phyloP scores from a whole-genome alignment of 2,113 vertebrate genomes.

The Addax nasomaculatus region DNA sequence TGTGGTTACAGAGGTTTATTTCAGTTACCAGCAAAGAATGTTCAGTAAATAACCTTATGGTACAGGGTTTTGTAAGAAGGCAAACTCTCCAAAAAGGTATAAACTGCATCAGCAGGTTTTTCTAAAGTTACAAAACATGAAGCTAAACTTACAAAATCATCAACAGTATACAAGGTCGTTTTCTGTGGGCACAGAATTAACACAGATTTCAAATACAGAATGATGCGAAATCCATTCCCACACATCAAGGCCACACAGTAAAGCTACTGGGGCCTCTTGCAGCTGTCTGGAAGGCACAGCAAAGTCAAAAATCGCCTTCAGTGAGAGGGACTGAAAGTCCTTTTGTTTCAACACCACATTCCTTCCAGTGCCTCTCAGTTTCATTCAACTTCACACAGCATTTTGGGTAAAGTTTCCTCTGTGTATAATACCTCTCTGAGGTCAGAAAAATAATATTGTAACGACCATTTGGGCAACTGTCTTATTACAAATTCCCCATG shows the following conservation, averaged over 20 bases:
- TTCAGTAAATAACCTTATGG: neutral
- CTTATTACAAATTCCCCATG: neutral
- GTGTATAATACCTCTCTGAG: neutral
- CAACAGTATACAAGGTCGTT: accelerated
- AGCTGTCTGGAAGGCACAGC: slow-evolving; percentile 26
- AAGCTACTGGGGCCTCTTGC: neutral
- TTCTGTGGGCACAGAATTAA: neutral
- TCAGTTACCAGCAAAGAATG: neutral
- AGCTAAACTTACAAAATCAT: neutral
- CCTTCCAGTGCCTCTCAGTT: slow-evolving; percentile 20
- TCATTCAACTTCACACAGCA: neutral
- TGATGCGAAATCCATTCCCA: neutral
- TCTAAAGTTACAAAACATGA: neutral
- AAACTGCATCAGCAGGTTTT: neutral
- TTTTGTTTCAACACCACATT: slow-evolving; percentile 32
- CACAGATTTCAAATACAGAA: neutral
- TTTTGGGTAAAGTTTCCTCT: slow-evolving; percentile 14
- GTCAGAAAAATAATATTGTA: slow-evolving; percentile 25
- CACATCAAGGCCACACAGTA: neutral
- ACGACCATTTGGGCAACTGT: slow-evolving; percentile 16
- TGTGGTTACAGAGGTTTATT: neutral
- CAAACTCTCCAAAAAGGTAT: neutral
- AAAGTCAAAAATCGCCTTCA: neutral
- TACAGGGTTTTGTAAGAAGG: neutral
- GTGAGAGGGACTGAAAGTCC: neutral